Conservation (phyloP, 2,113 vertebrate genomes). For the Hirundichthys speculiger region DNA sequence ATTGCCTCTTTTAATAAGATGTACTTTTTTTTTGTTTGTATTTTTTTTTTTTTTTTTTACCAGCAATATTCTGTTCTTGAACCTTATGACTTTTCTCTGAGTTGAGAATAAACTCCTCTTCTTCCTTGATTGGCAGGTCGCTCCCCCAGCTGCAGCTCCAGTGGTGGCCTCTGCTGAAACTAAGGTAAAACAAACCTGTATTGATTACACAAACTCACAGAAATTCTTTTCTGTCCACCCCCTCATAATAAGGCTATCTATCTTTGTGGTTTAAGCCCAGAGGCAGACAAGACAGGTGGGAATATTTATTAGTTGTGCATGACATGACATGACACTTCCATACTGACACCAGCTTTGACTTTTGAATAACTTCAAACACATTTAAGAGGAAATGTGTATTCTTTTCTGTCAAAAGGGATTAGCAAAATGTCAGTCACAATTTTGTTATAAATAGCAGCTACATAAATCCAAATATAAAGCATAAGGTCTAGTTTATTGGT, state of each 20-base stretch:
- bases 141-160: slow-evolving; percentile 32
- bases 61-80: neutral
- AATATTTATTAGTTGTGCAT: neutral
- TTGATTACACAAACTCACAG: neutral
- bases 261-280: neutral
- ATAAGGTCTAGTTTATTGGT: neutral
- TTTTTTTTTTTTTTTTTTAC: neutral
- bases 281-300: slow-evolving; percentile 4
- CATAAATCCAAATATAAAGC: too few species aligned
- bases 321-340: neutral
- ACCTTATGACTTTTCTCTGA: neutral
- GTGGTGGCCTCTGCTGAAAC: slow-evolving; percentile 23
- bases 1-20: neutral
- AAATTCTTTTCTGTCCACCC: neutral
- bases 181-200: slow-evolving; percentile 52
- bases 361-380: neutral
- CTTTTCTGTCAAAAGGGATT: neutral
- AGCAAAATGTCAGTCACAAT: neutral
- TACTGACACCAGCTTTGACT: neutral
- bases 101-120: neutral
- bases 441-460: neutral
- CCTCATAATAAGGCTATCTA: neutral
- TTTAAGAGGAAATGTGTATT: neutral
- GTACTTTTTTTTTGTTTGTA: neutral
- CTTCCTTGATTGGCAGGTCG: slow-evolving; percentile 27